These are phyloP conservation scores for Telmatherina bonti DNA, from an alignment of 2,797 vertebrate genomes.

Conservation along the genomic window DNA sequence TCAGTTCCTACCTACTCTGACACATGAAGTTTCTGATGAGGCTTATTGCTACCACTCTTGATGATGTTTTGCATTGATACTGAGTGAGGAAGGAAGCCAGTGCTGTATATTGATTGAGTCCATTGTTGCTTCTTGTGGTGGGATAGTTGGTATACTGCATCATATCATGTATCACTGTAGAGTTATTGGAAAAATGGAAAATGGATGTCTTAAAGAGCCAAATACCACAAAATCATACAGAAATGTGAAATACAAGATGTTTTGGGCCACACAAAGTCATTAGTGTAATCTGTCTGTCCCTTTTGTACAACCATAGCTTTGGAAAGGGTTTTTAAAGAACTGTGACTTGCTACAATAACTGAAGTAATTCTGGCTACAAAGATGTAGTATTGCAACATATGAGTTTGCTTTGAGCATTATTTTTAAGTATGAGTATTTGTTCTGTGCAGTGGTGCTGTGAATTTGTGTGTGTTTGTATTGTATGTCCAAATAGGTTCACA, in stretches of 20 bases:
- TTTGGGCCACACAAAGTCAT: not conserved
- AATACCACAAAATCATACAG: constrained; percentile 16
- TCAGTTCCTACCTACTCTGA: constrained; percentile 65
- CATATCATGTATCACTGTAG: constrained; percentile 29
- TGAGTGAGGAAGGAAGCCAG: constrained; percentile 37
- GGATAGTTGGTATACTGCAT: constrained; percentile 13
- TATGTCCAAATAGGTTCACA: constrained; percentile 19
- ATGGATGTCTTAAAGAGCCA: not conserved
- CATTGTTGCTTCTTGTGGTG: constrained; percentile 16
- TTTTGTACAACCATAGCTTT: constrained; percentile 1
- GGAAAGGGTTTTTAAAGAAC: constrained; percentile 14
- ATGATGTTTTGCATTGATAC: constrained; percentile 40
- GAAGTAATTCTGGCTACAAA: constrained; percentile 17
- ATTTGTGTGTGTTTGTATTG: constrained; percentile 6
- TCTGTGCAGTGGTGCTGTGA: constrained; percentile 16
- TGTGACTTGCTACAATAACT: constrained; percentile 11
- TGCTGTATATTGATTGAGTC: constrained; percentile 29
- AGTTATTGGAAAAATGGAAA: constrained; percentile 8
- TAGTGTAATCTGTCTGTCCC: not conserved
- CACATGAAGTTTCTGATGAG: constrained; percentile 58
- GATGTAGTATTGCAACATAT: constrained; percentile 15
- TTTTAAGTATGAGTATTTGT: constrained; percentile 31
- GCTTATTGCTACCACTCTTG: constrained; percentile 33
- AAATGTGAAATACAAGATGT: constrained; percentile 2
- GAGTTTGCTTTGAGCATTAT: constrained; percentile 36